Conservation (phyloP, 2,113 vertebrate species). For the Heterocephalus glaber region DNA sequence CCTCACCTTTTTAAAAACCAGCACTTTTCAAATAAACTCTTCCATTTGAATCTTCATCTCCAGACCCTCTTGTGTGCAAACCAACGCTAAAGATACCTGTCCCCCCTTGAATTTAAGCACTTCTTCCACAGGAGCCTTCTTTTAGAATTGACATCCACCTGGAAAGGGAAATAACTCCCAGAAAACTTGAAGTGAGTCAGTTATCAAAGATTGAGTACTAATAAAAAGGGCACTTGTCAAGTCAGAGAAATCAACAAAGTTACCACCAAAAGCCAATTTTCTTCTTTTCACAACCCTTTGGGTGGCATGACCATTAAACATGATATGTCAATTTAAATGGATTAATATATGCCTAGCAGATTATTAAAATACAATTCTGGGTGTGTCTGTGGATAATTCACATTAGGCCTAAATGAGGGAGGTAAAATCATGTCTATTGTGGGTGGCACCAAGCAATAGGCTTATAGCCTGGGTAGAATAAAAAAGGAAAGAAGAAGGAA, state of each 20-base stretch:
- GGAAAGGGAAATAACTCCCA: neutral
- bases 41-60: neutral
- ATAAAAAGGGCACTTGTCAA: neutral
- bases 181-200: neutral
- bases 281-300: neutral
- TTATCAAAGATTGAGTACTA: neutral
- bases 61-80: neutral
- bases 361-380: neutral
- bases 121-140: neutral
- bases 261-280: neutral
- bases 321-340: neutral
- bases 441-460: neutral
- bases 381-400: neutral
- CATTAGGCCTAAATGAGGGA: neutral
- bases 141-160: neutral
- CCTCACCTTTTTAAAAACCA: neutral
- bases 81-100: neutral
- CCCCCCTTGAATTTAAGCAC: neutral
- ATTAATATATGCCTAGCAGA: neutral
- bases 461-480: neutral
- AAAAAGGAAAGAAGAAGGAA: neutral
- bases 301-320: neutral
- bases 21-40: neutral
- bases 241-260: neutral
- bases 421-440: neutral